These are phyloP conservation scores for Bombus fervidus DNA, from an alignment of 1,140 invertebrate species.

Conservation along the genomic window DNA sequence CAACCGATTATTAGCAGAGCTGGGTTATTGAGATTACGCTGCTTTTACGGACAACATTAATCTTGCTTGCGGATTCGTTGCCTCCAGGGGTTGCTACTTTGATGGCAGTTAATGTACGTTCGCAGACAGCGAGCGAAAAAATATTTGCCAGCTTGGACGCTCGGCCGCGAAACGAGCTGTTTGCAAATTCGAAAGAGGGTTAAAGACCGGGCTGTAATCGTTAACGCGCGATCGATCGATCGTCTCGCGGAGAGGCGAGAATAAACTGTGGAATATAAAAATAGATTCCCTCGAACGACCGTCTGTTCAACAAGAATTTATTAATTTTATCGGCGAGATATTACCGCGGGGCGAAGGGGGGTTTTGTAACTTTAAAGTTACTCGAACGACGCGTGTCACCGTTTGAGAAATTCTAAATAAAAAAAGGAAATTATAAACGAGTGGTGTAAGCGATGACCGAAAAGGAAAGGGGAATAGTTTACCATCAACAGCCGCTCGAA, in stretches of 20 bases:
- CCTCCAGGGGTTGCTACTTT: background rate
- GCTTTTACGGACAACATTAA: constrained; percentile 18
- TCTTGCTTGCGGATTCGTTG: background rate
- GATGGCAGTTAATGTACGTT: background rate
- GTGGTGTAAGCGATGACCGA: background rate
- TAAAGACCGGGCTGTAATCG: constrained; percentile 25
- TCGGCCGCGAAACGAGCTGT: background rate
- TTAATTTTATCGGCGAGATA: background rate
- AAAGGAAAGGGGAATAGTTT: background rate
- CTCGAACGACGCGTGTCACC: background rate
- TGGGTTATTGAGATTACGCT: constrained; percentile 15
- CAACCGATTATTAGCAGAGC: background rate
- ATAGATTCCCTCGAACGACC: constrained; percentile 18
- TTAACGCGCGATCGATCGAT: constrained; percentile 35
- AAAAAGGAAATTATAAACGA: too few species aligned
- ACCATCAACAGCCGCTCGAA: background rate
- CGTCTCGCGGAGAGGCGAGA: constrained; percentile 13
- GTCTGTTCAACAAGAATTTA: background rate
- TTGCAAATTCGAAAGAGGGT: constrained; percentile 21
- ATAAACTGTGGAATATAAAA: constrained; percentile 21
- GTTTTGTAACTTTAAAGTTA: background rate
- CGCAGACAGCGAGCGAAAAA: background rate
- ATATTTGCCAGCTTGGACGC: background rate
- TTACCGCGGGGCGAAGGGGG: background rate
- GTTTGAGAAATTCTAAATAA: background rate